Percentiles rank a stretch among this genome's conserved stretches.
These are phyloP conservation scores for Cinclus cinclus DNA, from an alignment of 2,113 vertebrate species.

Conservation along the genomic window DNA sequence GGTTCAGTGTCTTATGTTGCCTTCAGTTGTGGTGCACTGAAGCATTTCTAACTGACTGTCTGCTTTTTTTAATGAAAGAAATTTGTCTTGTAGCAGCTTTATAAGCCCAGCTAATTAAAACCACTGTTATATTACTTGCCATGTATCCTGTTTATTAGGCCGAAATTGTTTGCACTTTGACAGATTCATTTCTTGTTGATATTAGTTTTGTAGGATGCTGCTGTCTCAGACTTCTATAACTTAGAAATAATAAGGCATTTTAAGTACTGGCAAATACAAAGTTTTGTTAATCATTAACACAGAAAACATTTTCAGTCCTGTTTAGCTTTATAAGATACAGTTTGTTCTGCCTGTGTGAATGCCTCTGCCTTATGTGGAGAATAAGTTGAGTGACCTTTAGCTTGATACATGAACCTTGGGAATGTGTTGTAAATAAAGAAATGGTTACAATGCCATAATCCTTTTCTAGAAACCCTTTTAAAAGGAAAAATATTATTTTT, in stretches of 20 bases:
- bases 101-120: conserved; percentile 54
- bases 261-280: not conserved
- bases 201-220: not conserved
- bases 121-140: not conserved
- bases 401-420: not conserved
- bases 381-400: not conserved
- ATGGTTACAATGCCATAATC: not conserved
- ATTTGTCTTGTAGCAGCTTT: conserved; percentile 41
- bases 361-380: not conserved
- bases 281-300: not conserved
- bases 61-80: conserved; percentile 54
- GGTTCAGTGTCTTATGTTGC: not conserved
- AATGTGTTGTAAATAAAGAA: not conserved
- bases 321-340: not conserved
- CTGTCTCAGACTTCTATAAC: not conserved
- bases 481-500: not conserved
- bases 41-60: conserved; percentile 11
- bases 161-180: conserved; percentile 34
- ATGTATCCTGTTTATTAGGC: conserved; percentile 4
- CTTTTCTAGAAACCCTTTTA: not conserved
- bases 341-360: not conserved
- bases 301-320: not conserved
- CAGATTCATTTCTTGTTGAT: conserved; percentile 38
- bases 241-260: conserved; percentile 10
- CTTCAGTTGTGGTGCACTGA: not conserved